Evolutionary conservation across 2,113 vertebrate species (phyloP).

Genomic region (Phalacrocorax brasilianus): DNA sequence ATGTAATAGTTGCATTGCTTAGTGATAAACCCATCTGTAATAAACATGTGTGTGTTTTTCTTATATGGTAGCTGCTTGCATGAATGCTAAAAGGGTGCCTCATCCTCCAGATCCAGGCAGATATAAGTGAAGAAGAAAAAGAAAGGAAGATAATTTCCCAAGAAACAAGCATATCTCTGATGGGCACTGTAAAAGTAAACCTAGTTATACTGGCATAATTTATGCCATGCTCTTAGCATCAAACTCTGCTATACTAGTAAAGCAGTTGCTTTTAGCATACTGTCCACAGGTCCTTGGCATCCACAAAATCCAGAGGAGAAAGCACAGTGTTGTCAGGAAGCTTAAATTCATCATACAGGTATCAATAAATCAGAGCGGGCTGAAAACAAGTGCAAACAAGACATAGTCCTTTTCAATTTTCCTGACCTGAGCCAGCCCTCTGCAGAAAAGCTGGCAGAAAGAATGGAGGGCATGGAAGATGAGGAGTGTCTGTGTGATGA

Average conservation of each 20-base stretch:
- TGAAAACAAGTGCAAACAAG: slow-evolving; percentile 3
- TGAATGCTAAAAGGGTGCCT: background rate
- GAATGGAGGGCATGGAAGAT: slow-evolving; percentile 74
- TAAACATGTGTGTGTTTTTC: background rate
- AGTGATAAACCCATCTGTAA: background rate
- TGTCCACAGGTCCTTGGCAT: background rate
- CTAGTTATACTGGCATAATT: background rate
- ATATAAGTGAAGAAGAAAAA: slow-evolving; percentile 13
- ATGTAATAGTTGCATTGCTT: background rate
- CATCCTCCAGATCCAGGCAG: slow-evolving; percentile 22
- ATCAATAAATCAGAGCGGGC: background rate
- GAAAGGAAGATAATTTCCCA: slow-evolving; percentile 28
- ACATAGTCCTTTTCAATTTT: slow-evolving; percentile 69
- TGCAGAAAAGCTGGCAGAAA: slow-evolving; percentile 86
- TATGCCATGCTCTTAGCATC: background rate
- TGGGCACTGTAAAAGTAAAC: background rate
- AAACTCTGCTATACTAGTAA: background rate
- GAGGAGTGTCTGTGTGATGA: slow-evolving; percentile 36
- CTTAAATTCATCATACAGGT: background rate
- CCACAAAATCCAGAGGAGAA: background rate
- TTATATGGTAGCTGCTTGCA: background rate
- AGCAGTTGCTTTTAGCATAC: background rate
- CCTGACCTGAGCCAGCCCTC: slow-evolving; percentile 65
- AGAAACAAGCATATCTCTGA: background rate
- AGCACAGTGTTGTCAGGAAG: background rate